These are phyloP conservation scores for Poeciliopsis occidentalis DNA, from an alignment of 2,113 vertebrate species.

Conservation along the genomic window DNA sequence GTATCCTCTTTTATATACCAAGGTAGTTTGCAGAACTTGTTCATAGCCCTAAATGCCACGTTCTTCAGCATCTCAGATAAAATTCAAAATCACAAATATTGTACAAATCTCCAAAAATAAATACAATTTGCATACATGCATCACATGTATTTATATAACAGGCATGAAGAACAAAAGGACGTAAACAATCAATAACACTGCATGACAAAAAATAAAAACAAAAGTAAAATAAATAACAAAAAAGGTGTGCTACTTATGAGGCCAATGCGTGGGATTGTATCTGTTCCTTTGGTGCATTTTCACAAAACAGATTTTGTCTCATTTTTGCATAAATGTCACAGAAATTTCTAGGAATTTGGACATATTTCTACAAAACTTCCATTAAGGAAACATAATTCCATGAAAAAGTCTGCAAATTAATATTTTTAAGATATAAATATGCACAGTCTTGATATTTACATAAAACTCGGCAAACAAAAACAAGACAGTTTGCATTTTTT, in stretches of 20 bases:
- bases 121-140: constrained; percentile 57
- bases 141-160: constrained; percentile 52
- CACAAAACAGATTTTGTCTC: constrained; percentile 32
- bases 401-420: constrained; percentile 53
- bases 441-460: constrained; percentile 84
- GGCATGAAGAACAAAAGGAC: constrained; percentile 55
- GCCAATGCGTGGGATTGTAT: constrained; percentile 19
- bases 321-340: constrained; percentile 33
- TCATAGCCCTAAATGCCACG: constrained; percentile 62
- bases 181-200: constrained; percentile 62
- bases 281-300: constrained; percentile 65
- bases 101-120: constrained; percentile 57
- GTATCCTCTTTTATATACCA: constrained; percentile 44
- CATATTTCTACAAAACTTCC: constrained; percentile 30
- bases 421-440: constrained; percentile 8
- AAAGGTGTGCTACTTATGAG: constrained; percentile 46
- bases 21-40: constrained; percentile 44
- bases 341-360: constrained; percentile 21
- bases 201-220: constrained; percentile 44
- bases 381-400: constrained; percentile 41
- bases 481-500: constrained; percentile 72
- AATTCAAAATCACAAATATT: constrained; percentile 50
- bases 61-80: constrained; percentile 1
- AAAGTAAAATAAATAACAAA: not conserved
- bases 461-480: constrained; percentile 71